phyloP scores from a whole-genome alignment of 2,797 vertebrate species.

The Clarias fuscus region DNA sequence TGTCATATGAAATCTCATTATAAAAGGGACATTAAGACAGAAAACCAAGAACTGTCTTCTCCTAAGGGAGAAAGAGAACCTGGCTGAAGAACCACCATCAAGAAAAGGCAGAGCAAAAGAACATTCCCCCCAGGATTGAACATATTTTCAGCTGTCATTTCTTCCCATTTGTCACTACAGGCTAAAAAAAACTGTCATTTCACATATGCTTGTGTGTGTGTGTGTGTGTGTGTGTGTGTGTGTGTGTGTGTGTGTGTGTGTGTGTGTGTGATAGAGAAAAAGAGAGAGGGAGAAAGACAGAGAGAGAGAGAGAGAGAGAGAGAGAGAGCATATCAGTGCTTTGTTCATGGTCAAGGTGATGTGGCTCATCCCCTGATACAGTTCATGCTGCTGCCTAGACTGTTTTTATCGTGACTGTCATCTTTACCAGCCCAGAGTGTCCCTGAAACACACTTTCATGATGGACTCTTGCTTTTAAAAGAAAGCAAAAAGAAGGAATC shows the following conservation, averaged over 20 bases:
- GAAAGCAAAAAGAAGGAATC: background rate
- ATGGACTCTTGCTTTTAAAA: background rate
- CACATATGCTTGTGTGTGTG: slow-evolving; percentile 1
- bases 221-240: background rate
- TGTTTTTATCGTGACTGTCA: slow-evolving; percentile 21
- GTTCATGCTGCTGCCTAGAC: slow-evolving; percentile 18
- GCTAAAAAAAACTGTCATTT: slow-evolving; percentile 14
- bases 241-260: too few relatives aligned
- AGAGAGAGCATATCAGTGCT: background rate
- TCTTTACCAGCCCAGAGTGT: slow-evolving; percentile 20
- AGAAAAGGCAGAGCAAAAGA: background rate
- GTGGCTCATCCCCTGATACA: slow-evolving; percentile 17
- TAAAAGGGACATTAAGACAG: slow-evolving; percentile 27
- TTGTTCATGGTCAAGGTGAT: slow-evolving; percentile 11
- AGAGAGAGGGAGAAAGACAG: background rate
- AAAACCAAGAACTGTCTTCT: slow-evolving; percentile 21
- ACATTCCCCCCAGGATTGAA: slow-evolving; percentile 9
- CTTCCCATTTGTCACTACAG: slow-evolving; percentile 10
- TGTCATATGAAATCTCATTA: slow-evolving; percentile 35
- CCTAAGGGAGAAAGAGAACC: slow-evolving; percentile 22
- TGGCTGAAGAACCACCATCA: slow-evolving; percentile 27
- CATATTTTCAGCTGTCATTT: slow-evolving; percentile 23
- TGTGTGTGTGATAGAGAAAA: background rate
- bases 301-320: slow-evolving; percentile 2
- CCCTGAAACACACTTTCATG: slow-evolving; percentile 30